phyloP scores from a whole-genome alignment of 2,113 vertebrate genomes.

The Chaetops frenatus region DNA sequence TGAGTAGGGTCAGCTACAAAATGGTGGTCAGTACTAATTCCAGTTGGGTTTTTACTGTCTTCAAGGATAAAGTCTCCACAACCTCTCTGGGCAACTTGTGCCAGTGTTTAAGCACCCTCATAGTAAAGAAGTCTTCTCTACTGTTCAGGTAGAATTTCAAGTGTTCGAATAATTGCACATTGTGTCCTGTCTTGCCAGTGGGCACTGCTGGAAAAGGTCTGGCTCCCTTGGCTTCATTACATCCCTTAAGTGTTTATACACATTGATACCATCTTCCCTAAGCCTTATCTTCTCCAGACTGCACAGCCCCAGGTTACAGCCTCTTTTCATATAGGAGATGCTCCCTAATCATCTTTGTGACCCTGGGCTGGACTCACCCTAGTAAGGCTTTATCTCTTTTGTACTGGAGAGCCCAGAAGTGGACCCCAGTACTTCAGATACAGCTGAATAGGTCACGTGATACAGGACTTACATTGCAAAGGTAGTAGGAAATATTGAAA shows the following conservation, averaged over 20 bases:
- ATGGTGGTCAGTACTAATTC: background rate
- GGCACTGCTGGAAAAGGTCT: background rate
- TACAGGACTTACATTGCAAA: background rate
- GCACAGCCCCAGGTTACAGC: background rate
- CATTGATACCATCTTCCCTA: background rate
- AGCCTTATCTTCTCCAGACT: background rate
- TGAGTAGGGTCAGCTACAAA: background rate
- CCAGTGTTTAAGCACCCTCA: background rate
- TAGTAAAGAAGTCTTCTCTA: background rate
- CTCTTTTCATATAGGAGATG: background rate
- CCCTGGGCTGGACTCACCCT: background rate
- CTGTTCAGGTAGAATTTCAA: background rate
- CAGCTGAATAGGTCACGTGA: background rate
- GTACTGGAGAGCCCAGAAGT: background rate
- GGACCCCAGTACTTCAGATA: background rate
- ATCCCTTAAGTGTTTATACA: background rate
- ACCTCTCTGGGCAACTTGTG: background rate
- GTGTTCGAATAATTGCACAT: background rate
- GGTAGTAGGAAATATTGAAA: background rate
- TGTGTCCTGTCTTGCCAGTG: background rate
- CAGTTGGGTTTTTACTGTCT: background rate
- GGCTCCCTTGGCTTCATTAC: background rate
- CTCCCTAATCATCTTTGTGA: background rate
- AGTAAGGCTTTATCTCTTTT: background rate
- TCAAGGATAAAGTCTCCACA: background rate